A percentile compares a stretch with the other conserved stretches of the same genome.
Conservation (phyloP, 2,797 vertebrate species). For the Epinephelus awoara region DNA sequence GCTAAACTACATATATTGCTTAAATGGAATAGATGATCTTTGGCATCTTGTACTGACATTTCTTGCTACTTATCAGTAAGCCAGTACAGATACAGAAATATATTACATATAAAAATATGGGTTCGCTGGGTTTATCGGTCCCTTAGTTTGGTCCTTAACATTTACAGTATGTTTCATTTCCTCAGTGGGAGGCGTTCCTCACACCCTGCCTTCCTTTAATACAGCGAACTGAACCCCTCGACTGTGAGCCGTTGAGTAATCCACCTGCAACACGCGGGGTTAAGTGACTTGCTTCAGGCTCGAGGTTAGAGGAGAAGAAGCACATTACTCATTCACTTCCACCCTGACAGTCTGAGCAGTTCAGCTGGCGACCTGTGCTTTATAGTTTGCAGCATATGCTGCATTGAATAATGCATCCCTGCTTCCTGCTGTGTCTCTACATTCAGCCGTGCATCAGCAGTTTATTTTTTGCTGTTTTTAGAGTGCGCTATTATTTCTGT, state of each 20-base stretch:
- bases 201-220: neutral
- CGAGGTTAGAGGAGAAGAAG: slow-evolving; percentile 6
- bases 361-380: slow-evolving; percentile 38
- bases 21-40: no score
- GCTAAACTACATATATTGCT: no score
- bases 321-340: slow-evolving; percentile 19
- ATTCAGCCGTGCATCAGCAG: slow-evolving; percentile 53
- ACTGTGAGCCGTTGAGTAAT: neutral
- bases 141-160: neutral
- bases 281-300: slow-evolving; percentile 1
- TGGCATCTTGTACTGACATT: neutral
- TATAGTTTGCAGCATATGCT: slow-evolving; percentile 41
- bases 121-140: neutral
- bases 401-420: slow-evolving; percentile 68
- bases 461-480: slow-evolving; percentile 27
- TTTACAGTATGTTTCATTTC: neutral
- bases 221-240: neutral
- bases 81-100: neutral
- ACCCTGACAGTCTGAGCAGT: slow-evolving; percentile 13
- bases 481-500: slow-evolving; percentile 25
- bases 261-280: neutral
- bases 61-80: neutral
- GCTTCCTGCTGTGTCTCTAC: slow-evolving; percentile 42
- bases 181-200: neutral
- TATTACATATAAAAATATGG: no score